A percentile compares a stretch with the other conserved stretches of the same genome.
phyloP scores from a whole-genome alignment of 1,140 invertebrate species.

The Mizuhopecten yessoensis region DNA sequence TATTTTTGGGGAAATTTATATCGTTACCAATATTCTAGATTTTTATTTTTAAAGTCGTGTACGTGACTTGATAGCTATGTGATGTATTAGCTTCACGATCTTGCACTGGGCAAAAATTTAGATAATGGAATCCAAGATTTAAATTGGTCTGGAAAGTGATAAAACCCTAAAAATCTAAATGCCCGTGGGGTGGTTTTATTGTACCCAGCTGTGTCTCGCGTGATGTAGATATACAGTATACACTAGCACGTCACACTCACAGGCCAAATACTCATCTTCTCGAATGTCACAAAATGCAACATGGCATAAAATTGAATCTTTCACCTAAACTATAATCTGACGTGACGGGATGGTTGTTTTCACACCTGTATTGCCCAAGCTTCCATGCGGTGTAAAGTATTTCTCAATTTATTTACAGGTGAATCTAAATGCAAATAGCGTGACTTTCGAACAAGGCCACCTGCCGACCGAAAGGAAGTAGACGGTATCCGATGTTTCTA shows the following conservation, averaged over 20 bases:
- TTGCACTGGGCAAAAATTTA: not conserved
- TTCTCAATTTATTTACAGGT: constrained; percentile 18
- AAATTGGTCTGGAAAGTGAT: not conserved
- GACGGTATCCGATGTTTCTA: not conserved
- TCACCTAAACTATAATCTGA: not conserved
- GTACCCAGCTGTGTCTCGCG: not conserved
- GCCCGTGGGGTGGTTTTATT: not conserved
- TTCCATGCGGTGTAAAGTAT: not conserved
- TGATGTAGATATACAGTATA: not conserved
- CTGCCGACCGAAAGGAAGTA: not conserved
- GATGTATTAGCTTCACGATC: not conserved
- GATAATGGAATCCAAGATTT: constrained; percentile 2
- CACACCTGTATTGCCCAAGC: not conserved
- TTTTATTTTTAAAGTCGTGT: not conserved
- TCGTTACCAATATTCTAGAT: not conserved
- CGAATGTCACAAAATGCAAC: constrained; percentile 6
- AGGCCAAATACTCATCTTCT: not conserved
- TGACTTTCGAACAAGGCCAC: not conserved
- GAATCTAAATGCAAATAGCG: not conserved
- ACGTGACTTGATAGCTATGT: not conserved
- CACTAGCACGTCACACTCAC: not conserved
- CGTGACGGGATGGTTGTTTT: not conserved
- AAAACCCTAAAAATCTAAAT: not conserved
- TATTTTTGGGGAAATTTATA: too few relatives aligned
- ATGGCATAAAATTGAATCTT: constrained; percentile 29